Conservation (phyloP, 2,113 vertebrate genomes). For the Eulacestoma nigropectus region DNA sequence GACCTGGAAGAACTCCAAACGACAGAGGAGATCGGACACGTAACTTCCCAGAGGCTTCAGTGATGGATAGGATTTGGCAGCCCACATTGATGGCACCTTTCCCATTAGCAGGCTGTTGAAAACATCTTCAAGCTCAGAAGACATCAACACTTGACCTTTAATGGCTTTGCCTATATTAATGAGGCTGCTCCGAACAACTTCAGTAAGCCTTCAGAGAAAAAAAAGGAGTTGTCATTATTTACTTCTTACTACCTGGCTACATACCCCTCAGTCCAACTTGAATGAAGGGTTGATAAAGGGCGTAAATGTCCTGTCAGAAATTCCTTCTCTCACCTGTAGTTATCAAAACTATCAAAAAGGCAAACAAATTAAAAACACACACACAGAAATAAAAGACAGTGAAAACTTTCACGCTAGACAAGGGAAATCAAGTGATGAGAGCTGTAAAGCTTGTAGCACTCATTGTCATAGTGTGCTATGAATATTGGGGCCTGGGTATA, state of each 20-base stretch:
- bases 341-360: background rate
- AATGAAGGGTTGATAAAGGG: background rate
- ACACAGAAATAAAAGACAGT: background rate
- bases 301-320: background rate
- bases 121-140: conserved; percentile 86
- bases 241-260: background rate
- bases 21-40: conserved; percentile 80
- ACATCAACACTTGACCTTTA: conserved; percentile 92
- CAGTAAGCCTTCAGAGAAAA: conserved; percentile 75
- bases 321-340: background rate
- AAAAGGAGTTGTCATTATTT: background rate
- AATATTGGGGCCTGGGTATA: background rate
- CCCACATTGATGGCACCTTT: conserved; percentile 87
- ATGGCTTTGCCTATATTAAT: conserved; percentile 82
- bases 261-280: background rate
- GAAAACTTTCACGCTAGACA: background rate
- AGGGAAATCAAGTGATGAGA: background rate
- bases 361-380: background rate
- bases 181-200: conserved; percentile 82
- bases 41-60: conserved; percentile 89
- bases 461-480: background rate
- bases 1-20: conserved; percentile 87
- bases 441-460: background rate
- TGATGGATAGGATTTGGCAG: conserved; percentile 89
- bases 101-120: conserved; percentile 87